A percentile compares a stretch with the other conserved stretches of the same genome.
Evolutionary conservation across 1,140 invertebrate genomes (phyloP).

Genomic region (Rhopalosiphum padi): DNA sequence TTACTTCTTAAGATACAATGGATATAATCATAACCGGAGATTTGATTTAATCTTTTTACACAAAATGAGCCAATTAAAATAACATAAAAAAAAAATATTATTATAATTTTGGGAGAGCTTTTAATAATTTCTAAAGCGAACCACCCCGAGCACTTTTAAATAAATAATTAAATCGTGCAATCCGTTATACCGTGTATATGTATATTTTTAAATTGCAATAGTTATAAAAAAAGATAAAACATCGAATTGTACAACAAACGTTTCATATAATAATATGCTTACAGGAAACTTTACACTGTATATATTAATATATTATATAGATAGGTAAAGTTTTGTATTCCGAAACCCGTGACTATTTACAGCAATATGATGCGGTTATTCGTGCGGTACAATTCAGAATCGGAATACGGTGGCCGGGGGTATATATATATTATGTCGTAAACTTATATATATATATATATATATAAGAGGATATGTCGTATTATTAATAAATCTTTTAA

Average conservation of each 20-base stretch:
- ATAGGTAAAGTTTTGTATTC: background rate
- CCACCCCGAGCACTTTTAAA: background rate
- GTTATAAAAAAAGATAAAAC: background rate
- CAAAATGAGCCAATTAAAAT: background rate
- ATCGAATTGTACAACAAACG: background rate
- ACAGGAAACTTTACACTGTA: background rate
- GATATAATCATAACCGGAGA: background rate
- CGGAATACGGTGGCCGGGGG: background rate
- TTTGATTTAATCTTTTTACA: background rate
- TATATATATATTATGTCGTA: background rate
- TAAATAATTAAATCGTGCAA: background rate
- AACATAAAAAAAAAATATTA: background rate
- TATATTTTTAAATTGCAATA: background rate
- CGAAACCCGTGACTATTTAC: background rate
- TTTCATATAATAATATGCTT: background rate
- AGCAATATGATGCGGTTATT: background rate
- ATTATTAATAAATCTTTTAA: conserved; percentile 52
- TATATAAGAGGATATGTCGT: background rate
- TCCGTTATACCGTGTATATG: background rate
- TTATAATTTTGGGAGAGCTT: background rate
- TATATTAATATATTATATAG: background rate
- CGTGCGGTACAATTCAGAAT: background rate
- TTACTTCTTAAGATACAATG: background rate
- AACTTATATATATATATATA: background rate
- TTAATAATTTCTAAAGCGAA: background rate